Evolutionary conservation across 2,113 vertebrate species (phyloP).

Genomic region (Mastomys coucha): DNA sequence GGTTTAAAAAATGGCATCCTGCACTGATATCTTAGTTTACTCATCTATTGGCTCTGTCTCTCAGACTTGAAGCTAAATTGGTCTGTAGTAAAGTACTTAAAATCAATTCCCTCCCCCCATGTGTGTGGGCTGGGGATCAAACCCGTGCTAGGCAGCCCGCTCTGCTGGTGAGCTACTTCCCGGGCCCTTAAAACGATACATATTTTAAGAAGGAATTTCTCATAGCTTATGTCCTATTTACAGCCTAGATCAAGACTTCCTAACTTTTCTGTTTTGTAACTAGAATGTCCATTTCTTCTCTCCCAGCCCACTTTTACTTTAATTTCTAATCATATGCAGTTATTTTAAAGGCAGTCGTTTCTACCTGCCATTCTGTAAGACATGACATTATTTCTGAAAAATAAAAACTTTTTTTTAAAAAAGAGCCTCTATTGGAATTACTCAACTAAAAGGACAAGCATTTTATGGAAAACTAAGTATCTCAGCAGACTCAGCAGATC

Average conservation of each 20-base stretch:
- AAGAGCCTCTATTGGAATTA: background rate
- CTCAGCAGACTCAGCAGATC: background rate
- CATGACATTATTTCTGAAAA: background rate
- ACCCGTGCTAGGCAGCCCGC: too few relatives aligned
- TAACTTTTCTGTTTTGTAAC: slow-evolving; percentile 1
- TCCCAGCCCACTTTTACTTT: background rate
- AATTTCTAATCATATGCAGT: background rate
- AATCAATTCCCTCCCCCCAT: background rate
- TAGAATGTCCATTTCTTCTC: background rate
- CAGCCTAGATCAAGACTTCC: background rate
- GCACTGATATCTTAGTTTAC: background rate
- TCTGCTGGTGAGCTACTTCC: background rate
- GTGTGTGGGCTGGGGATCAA: background rate
- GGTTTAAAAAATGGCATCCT: background rate
- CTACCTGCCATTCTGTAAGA: slow-evolving; percentile 1
- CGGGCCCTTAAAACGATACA: background rate
- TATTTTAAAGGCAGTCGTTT: slow-evolving; percentile 7
- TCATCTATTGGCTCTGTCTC: background rate
- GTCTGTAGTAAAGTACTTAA: background rate
- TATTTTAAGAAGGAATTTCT: background rate
- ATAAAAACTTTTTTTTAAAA: background rate
- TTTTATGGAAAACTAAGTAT: slow-evolving; percentile 38
- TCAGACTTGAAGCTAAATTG: slow-evolving; percentile 26
- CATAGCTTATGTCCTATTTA: background rate
- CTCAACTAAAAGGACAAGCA: background rate